A percentile compares a stretch with the other conserved stretches of the same genome.
phyloP scores from a whole-genome alignment of 37 sponge, comb jelly and placozoan species.

The Bolinopsis microptera region DNA sequence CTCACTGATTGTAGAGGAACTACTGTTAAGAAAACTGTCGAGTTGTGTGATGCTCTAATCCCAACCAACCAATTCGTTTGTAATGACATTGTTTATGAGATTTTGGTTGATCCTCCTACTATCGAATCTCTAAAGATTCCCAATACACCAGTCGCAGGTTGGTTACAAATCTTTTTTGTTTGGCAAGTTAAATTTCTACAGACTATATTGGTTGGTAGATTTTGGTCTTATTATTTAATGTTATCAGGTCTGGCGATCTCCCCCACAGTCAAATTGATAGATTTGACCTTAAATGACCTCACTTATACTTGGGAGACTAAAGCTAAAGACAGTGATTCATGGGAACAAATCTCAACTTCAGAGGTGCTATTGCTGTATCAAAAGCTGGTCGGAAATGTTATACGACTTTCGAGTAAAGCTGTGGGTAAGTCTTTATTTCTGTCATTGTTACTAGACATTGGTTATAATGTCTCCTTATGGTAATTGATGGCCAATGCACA shows the following conservation, averaged over 20 bases:
- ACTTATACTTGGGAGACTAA: not conserved
- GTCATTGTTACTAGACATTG: too few species aligned
- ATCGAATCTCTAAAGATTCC: not conserved
- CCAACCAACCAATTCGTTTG: not conserved
- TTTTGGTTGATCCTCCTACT: slow-evolving; percentile 5
- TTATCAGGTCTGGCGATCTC: not conserved
- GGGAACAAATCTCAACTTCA: not conserved
- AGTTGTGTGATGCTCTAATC: not conserved
- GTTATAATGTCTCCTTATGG: too few species aligned
- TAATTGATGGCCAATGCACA: too few species aligned
- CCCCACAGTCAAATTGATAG: not conserved
- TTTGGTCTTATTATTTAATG: not conserved
- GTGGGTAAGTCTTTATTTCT: too few species aligned
- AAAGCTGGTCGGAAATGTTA: not conserved
- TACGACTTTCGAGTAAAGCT: too few species aligned
- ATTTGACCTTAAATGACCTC: not conserved
- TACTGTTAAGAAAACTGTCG: not conserved
- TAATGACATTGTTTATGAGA: not conserved
- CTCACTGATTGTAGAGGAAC: not conserved
- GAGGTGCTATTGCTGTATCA: not conserved
- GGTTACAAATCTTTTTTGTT: not conserved
- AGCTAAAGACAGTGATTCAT: not conserved
- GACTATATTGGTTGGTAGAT: not conserved
- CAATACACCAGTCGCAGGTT: slow-evolving; percentile 1
- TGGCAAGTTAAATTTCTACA: not conserved